phyloP scores from a whole-genome alignment of 2,797 vertebrate genomes.

The Neopelma chrysocephalum region DNA sequence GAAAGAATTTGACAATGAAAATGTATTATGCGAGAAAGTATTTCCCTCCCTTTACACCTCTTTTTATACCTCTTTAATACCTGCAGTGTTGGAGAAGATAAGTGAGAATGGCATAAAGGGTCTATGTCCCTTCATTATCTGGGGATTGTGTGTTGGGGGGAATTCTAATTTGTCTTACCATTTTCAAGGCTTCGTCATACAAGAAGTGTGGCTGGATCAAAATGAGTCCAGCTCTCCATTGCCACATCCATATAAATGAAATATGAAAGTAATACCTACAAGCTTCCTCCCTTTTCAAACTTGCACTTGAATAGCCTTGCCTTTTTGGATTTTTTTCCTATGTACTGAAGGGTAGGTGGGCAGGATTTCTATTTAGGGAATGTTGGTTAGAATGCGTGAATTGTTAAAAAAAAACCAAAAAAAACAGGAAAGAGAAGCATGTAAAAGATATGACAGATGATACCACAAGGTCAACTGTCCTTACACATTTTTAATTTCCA shows the following conservation, averaged over 20 bases:
- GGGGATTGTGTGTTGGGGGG: background rate
- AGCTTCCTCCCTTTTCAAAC: background rate
- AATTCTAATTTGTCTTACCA: background rate
- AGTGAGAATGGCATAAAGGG: background rate
- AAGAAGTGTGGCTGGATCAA: background rate
- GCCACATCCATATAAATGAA: background rate
- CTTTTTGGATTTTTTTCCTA: background rate
- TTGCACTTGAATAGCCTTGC: background rate
- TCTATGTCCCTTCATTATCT: background rate
- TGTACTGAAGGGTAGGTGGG: fast-evolving
- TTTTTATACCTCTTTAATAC: background rate
- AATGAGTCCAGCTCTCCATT: background rate
- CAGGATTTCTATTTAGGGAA: background rate
- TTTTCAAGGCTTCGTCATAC: background rate
- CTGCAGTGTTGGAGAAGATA: background rate
- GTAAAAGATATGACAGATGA: background rate
- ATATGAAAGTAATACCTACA: background rate
- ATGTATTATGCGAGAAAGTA: background rate
- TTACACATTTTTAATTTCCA: background rate
- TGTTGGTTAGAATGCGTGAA: background rate
- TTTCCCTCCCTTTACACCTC: background rate
- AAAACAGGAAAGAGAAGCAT: background rate
- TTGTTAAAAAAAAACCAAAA: background rate
- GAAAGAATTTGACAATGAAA: background rate
- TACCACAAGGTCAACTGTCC: background rate